Evolutionary conservation across 2,797 vertebrate species (phyloP).

Genomic region (Xenops minutus): DNA sequence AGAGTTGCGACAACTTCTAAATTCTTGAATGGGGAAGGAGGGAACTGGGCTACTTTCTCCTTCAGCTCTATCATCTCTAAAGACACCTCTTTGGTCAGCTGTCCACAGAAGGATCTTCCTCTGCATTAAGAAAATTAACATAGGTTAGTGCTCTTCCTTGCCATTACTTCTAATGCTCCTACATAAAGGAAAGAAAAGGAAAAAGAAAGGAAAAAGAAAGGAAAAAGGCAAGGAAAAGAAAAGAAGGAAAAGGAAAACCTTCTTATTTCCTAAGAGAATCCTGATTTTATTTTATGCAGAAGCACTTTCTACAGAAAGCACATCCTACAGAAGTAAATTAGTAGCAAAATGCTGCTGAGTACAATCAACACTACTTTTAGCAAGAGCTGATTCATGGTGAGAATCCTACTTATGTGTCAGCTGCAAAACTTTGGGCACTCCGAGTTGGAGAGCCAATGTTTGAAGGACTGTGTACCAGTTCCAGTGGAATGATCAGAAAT

Average conservation of each 20-base stretch:
- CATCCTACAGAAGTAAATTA: background rate
- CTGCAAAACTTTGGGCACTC: background rate
- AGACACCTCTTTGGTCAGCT: constrained; percentile 81
- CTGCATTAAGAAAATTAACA: constrained; percentile 67
- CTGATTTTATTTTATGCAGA: background rate
- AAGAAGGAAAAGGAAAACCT: background rate
- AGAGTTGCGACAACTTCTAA: constrained; percentile 89
- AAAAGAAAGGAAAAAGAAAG: background rate
- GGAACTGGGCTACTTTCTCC: constrained; percentile 83
- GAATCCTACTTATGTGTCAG: background rate
- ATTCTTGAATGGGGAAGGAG: constrained; percentile 84
- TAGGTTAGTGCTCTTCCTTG: background rate
- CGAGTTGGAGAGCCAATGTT: background rate
- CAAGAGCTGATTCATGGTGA: background rate
- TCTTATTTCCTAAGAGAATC: background rate
- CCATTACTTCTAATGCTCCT: background rate
- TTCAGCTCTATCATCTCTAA: constrained; percentile 85
- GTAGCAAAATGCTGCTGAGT: background rate
- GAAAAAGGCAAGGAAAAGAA: background rate
- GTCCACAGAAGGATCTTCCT: constrained; percentile 78
- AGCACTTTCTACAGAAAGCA: too few species aligned
- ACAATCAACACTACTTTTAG: background rate
- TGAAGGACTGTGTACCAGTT: background rate
- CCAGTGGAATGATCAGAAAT: background rate
- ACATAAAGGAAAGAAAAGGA: background rate